These are phyloP conservation scores for Diorhabda sublineata DNA, from an alignment of 1,140 invertebrate species.

Conservation along the genomic window DNA sequence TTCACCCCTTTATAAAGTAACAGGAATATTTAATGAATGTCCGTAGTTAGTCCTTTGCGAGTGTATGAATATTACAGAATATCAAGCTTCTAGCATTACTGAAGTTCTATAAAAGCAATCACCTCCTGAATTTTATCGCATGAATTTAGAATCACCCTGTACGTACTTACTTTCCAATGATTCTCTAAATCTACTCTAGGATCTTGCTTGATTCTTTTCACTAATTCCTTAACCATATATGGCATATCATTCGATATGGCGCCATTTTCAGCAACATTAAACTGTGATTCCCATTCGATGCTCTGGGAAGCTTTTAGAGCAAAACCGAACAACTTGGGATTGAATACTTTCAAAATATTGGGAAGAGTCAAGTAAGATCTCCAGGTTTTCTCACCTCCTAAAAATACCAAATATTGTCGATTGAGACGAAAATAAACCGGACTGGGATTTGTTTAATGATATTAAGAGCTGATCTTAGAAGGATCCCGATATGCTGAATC, in stretches of 20 bases:
- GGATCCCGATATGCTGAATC: too few species aligned
- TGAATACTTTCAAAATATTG: conserved; percentile 60
- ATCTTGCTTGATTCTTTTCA: conserved; percentile 58
- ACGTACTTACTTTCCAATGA: conserved; percentile 62
- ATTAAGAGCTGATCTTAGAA: too few species aligned
- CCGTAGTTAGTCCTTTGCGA: too few species aligned
- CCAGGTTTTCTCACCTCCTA: conserved; percentile 5
- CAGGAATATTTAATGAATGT: too few species aligned
- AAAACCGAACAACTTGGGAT: conserved; percentile 60
- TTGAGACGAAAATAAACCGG: too few species aligned
- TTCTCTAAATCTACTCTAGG: conserved; percentile 55
- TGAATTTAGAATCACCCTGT: too few species aligned
- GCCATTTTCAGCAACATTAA: conserved; percentile 61
- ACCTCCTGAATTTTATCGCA: too few species aligned
- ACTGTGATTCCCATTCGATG: conserved; percentile 48
- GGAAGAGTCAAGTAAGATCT: conserved; percentile 45
- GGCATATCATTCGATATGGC: conserved; percentile 59
- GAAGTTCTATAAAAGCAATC: too few species aligned
- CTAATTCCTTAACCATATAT: conserved; percentile 58
- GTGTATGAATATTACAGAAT: too few species aligned
- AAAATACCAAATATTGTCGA: not conserved
- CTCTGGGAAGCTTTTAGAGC: conserved; percentile 50
- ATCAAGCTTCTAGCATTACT: too few species aligned
- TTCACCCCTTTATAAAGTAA: too few species aligned
- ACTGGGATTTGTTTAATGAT: too few species aligned